These are phyloP conservation scores for Poeciliopsis paucimaculata DNA, from an alignment of 2,797 vertebrate species.

Conservation along the genomic window DNA sequence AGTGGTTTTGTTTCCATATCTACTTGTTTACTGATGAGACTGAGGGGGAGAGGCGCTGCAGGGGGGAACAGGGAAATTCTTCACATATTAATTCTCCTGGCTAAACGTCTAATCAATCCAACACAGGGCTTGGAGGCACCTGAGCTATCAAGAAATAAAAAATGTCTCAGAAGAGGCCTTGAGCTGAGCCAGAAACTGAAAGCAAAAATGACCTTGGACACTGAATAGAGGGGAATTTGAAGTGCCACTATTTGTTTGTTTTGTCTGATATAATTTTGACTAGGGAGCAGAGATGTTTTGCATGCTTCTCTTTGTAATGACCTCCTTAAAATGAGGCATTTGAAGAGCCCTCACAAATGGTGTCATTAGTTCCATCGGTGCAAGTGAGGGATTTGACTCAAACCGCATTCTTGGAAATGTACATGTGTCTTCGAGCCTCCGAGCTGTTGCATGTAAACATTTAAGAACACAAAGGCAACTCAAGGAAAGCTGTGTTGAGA, in stretches of 20 bases:
- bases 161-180: constrained; percentile 54
- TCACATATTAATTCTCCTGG: constrained; percentile 75
- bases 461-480: constrained; percentile 81
- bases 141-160: constrained; percentile 61
- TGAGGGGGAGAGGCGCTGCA: constrained; percentile 53
- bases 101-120: constrained; percentile 79
- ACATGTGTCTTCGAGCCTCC: constrained; percentile 76
- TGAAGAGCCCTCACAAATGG: constrained; percentile 55
- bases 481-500: constrained; percentile 71
- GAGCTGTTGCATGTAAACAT: constrained; percentile 84
- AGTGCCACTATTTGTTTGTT: constrained; percentile 55
- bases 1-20: constrained; percentile 66
- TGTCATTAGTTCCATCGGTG: constrained; percentile 59
- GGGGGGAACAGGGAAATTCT: constrained; percentile 66
- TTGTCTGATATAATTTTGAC: constrained; percentile 61
- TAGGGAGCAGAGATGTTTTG: constrained; percentile 47
- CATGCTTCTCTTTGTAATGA: constrained; percentile 47
- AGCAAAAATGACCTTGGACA: constrained; percentile 64
- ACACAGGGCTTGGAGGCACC: constrained; percentile 61
- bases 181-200: constrained; percentile 52
- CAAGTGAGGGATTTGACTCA: constrained; percentile 58
- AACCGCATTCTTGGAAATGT: constrained; percentile 68
- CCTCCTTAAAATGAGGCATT: constrained; percentile 36
- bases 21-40: constrained; percentile 78
- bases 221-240: constrained; percentile 24